Evolutionary conservation across 2,113 vertebrate genomes (phyloP).

Genomic region (Scortum barcoo): DNA sequence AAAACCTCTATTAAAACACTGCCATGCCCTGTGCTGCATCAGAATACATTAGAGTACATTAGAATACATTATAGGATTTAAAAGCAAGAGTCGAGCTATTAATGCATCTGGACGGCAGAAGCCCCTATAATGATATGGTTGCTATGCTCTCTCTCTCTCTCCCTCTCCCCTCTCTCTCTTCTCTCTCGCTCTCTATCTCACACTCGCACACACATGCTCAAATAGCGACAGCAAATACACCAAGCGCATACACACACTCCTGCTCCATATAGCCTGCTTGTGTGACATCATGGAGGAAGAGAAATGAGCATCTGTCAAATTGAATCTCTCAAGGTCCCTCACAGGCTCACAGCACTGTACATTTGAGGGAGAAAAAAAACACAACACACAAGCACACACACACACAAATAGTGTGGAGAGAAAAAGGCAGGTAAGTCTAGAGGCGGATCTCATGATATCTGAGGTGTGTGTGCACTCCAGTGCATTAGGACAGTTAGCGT

Average conservation of each 20-base stretch:
- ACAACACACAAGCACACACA: conserved; percentile 8
- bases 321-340: conserved; percentile 23
- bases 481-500: conserved; percentile 22
- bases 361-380: conserved; percentile 29
- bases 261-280: conserved; percentile 18
- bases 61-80: conserved; percentile 83
- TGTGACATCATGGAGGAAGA: conserved; percentile 47
- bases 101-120: conserved; percentile 78
- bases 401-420: neutral
- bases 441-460: conserved; percentile 37
- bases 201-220: conserved; percentile 3
- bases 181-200: conserved; percentile 6
- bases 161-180: neutral
- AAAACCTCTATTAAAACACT: conserved; percentile 78
- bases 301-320: conserved; percentile 68
- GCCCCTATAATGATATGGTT: conserved; percentile 64
- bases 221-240: conserved; percentile 23
- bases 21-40: conserved; percentile 66
- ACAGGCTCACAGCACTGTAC: conserved; percentile 35
- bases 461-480: conserved; percentile 36
- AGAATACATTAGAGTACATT: conserved; percentile 83
- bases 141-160: conserved; percentile 27
- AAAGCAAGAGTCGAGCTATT: conserved; percentile 73
- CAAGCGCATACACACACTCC: conserved; percentile 25
- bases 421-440: conserved; percentile 34